Base-by-base conservation (phyloP, 2,113 vertebrate species). In the Ciconia maguari region DNA sequence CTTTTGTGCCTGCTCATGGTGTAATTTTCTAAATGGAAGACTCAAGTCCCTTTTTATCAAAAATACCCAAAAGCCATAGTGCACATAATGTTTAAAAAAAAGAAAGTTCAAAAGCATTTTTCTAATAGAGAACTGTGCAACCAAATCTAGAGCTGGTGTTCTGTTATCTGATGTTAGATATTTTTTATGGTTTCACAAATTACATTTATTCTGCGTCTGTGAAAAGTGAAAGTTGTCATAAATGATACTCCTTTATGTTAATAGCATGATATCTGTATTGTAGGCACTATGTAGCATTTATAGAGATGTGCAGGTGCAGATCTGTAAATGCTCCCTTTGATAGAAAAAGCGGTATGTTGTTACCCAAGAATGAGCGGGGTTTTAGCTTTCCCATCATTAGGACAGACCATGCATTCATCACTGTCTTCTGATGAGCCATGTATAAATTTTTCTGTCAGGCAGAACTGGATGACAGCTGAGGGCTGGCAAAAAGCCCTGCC, bases 241-340 rank as follows among this genome's bases (percentile, higher is more conserved):
- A 85, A 34, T 78, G 57, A 65, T 14, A 34, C 4, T 71, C 9
- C 29, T 79, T 65, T 27, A 19, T 69, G 18, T 52, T 60, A 79
- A 44, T 87, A 85, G 11, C 14, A 19, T 42, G 21, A 21, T 87
- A 54, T 14, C 5, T 41, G 0, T 51, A 4, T 17, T 27, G 26
- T 48, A 38, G 29, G 32, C 3, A 4, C 29, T 26, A 0, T 24
- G 21, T 48, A 32, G 49, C 34, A n/a, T 71, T 29, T 0, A 0
- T 36, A 52, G 36, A n/a, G 21, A 41, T 16, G 57, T 0, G 2
- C 38, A 46, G 17, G 25, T 78, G 30, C 10, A n/a, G 27, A 29
- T 70, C 25, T 49, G 21, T 30, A 58, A 88, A 77, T 85, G 17
- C 4, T 91, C 6, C 41, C 14, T 75, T 66, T 32, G 65, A 25